Evolutionary conservation across 2,888 invertebrate species (phyloP), one percentile per base, ranked within the genome.

Genomic region (Odontomyia ornata): DNA sequence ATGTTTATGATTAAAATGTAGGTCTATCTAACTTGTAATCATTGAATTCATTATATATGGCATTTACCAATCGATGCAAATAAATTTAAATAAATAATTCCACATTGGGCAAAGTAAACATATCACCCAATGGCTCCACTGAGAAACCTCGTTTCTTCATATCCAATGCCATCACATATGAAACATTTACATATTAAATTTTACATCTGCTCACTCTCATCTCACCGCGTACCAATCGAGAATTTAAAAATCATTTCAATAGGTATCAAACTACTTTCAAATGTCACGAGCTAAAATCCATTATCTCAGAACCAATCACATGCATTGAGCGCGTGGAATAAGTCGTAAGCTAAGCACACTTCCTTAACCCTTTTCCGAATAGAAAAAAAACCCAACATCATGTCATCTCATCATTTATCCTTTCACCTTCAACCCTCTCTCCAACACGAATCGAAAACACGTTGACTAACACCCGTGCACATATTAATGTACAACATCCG

Each of bases 281-380:
- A 69, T 69, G 47, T 46, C 69, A 69, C 69, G 69, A 69, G 69
- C 69, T 69, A 46, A 23, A 56, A 65, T 21, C 69, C 25, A 69
- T 69, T 69, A 69, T 69, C 47, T 69, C 69, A 5, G 36, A 13
- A 69, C 46, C 69, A 46, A 69, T 47, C 46, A 13, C 25, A 47
- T 25, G 18, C 69, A 21, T 9, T 23, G 23, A 46, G 43, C 67
- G 21, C 72, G 56, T 30, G 56, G 36, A 57, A 72, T 56, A 56
- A 56, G 78, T 64, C 78, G 73, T 76, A 72, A 78, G 78, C 64
- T 69, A 64, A 78, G 65, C 78, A 78, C 78, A 72, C 78, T 78
- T 78, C 65, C 73, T 71, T 47, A 78, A 78, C 78, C 75, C 78
- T 76, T 78, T 76, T n/a, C n/a, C 71, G 28, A 69, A 69, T 36